Evolutionary conservation across 2,888 invertebrate genomes (phyloP), one percentile per base, ranked within the genome.

Genomic region (Caenorhabditis angaria): DNA sequence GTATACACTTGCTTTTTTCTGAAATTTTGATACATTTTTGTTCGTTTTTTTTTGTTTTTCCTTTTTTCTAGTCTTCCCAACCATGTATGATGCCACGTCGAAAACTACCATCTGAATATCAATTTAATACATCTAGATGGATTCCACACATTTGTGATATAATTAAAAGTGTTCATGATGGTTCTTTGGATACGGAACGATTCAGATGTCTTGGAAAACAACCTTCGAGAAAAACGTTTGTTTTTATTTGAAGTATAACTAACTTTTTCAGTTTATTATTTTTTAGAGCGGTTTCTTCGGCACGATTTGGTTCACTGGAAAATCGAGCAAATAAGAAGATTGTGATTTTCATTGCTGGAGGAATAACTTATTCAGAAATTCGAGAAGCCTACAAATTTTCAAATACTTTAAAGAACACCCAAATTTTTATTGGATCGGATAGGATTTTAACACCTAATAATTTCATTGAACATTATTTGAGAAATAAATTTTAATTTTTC

Each of bases 11-110:
- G n/a, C n/a, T n/a, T n/a, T n/a, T n/a, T n/a, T n/a, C n/a, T n/a
- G n/a, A n/a, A n/a, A n/a, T n/a, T n/a, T n/a, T n/a, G n/a, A n/a
- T n/a, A n/a, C n/a, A n/a, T 50, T 50, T 50, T 50, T 50, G 50
- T 12, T 32, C 20, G 32, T 28, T 35, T 28, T 32, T 28, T 57
- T 18, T 10, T 57, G 32, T 32, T 22, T 50, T 24, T 20, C 20
- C 32, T 57, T 27, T 55, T 27, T 25, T 55, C 14, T 4, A 51
- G 51, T 25, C 51, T 27, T 55, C 27, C 27, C 55, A 27, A 28
- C 55, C 27, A 41, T 41, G 41, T 41, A 41, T 41, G 41, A 41
- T 41, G 3, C 41, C 41, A 41, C 41, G 41, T 3, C 41, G 41
- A 18, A 41, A 41, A 41, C 6, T 18, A 3, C 41, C 41, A 18